Percentiles rank a stretch among this genome's conserved stretches.
Conservation (phyloP, 2,888 invertebrate species). For the Chrysodeixis includens region DNA sequence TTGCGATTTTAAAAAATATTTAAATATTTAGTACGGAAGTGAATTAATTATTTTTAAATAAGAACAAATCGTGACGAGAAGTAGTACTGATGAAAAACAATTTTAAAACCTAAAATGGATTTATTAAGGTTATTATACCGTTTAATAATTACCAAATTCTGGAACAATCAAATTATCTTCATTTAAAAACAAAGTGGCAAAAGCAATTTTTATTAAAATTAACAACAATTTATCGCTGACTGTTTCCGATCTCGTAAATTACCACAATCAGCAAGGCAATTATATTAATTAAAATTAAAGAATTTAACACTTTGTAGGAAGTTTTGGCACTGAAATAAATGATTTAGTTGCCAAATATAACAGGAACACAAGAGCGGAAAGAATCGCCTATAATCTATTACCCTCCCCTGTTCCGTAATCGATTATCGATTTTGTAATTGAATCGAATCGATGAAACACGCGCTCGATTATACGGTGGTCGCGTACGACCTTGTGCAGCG, state of each 20-base stretch:
- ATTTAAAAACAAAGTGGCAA: neutral
- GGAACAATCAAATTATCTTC: neutral
- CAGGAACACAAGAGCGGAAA: constrained; percentile 39
- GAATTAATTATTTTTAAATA: no score
- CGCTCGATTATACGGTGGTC: constrained; percentile 64
- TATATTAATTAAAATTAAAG: constrained; percentile 20
- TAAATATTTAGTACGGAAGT: no score
- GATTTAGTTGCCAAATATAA: constrained; percentile 29
- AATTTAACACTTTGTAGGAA: constrained; percentile 18
- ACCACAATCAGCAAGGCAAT: constrained; percentile 19
- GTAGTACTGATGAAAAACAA: neutral
- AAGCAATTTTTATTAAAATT: neutral
- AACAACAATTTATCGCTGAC: neutral
- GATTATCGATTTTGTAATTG: constrained; percentile 66
- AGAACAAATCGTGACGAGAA: neutral
- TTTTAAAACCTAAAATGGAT: neutral
- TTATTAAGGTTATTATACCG: neutral
- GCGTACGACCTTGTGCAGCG: constrained; percentile 71
- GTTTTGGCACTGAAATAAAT: constrained; percentile 28
- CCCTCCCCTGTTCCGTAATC: constrained; percentile 62
- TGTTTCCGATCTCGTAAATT: neutral
- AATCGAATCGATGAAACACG: constrained; percentile 66
- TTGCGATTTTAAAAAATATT: no score
- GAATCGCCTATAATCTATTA: constrained; percentile 28
- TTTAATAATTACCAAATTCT: neutral